Conservation (phyloP, 2,797 vertebrate species). For the Pseudopleuronectes americanus region DNA sequence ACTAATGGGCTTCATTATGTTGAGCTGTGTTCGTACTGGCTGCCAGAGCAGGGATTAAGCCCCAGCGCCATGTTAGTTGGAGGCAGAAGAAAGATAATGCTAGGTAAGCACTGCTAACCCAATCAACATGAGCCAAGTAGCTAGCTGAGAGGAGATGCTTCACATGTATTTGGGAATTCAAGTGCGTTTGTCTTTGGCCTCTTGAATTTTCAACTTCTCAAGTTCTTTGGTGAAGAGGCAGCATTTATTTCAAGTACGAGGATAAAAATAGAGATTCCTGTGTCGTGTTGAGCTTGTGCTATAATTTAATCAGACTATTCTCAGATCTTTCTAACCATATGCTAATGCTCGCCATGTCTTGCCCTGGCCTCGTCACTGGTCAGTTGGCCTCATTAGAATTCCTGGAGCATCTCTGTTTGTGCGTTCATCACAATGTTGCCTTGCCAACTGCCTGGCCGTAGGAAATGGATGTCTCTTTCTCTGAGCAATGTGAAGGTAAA, state of each 20-base stretch:
- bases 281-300: background rate
- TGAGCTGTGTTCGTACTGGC: slow-evolving; percentile 69
- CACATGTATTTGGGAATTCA: slow-evolving; percentile 26
- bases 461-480: slow-evolving; percentile 79
- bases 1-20: slow-evolving; percentile 84
- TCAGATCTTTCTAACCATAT: slow-evolving; percentile 12
- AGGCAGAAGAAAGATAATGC: slow-evolving; percentile 67
- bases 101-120: slow-evolving; percentile 63
- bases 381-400: slow-evolving; percentile 69
- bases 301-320: background rate
- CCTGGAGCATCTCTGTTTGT: slow-evolving; percentile 51
- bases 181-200: slow-evolving; percentile 2
- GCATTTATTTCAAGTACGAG: background rate
- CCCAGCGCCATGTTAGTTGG: slow-evolving; percentile 62
- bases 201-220: background rate
- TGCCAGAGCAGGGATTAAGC: slow-evolving; percentile 74
- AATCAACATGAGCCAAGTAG: slow-evolving; percentile 41
- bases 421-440: slow-evolving; percentile 75
- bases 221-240: background rate
- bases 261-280: background rate
- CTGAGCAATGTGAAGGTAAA: slow-evolving; percentile 70
- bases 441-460: slow-evolving; percentile 72
- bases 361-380: slow-evolving; percentile 51
- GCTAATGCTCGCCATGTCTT: slow-evolving; percentile 44
- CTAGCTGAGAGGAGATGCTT: slow-evolving; percentile 10